Percentiles rank a stretch among this genome's conserved stretches.
phyloP scores from a whole-genome alignment of 92 coral and sea anemone genomes.

The Galaxea fascicularis region DNA sequence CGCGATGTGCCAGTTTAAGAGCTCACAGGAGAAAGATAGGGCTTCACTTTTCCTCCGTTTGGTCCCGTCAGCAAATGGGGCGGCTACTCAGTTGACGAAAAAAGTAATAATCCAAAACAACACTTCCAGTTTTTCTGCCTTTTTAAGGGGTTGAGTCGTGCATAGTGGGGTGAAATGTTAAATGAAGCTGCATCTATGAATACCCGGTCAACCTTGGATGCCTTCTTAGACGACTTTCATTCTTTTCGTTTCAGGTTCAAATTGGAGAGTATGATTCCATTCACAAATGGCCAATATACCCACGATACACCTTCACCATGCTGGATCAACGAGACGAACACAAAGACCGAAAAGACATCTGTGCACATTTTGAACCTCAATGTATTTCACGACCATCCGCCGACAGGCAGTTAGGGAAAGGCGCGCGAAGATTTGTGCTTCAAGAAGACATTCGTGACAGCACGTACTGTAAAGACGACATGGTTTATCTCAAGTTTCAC shows the following conservation, averaged over 20 bases:
- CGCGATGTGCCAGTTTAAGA: no score
- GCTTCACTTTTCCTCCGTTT: no score
- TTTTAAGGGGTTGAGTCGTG: not conserved
- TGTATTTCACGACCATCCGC: slow-evolving; percentile 88
- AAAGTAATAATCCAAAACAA: not conserved
- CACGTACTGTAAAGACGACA: slow-evolving; percentile 86
- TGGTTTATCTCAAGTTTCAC: slow-evolving; percentile 81
- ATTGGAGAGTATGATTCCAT: slow-evolving; percentile 95
- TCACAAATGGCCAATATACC: slow-evolving; percentile 93
- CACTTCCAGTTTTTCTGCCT: not conserved
- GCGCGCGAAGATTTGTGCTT: slow-evolving; percentile 93
- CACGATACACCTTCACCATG: slow-evolving; percentile 89
- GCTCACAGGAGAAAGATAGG: no score
- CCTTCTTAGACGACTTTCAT: not conserved
- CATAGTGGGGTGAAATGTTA: not conserved
- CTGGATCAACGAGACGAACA: slow-evolving; percentile 86
- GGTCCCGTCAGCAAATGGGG: no score
- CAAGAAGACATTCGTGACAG: slow-evolving; percentile 84
- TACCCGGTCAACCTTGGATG: no score
- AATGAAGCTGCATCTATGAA: no score
- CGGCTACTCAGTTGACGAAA: not conserved
- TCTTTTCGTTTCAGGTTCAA: slow-evolving; percentile 71
- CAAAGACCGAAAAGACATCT: slow-evolving; percentile 81
- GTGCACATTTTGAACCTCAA: slow-evolving; percentile 96
- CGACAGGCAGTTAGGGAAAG: slow-evolving; percentile 97